phyloP scores from a whole-genome alignment of 2,888 invertebrate species.

The Campoplex capitator region DNA sequence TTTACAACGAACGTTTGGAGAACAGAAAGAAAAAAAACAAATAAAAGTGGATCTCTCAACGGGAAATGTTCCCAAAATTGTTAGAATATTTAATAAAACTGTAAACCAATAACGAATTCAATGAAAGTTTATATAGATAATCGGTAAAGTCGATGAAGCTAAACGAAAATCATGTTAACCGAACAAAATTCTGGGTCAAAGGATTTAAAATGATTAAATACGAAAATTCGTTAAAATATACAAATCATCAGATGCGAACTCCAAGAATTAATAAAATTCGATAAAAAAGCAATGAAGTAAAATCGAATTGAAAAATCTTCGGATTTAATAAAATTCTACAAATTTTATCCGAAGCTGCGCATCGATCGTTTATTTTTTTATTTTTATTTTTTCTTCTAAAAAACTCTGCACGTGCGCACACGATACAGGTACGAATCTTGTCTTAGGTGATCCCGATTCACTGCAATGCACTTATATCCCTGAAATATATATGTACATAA shows the following conservation, averaged over 20 bases:
- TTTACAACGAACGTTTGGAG: background rate
- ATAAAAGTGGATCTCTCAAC: background rate
- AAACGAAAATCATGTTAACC: too few species aligned
- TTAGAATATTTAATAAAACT: background rate
- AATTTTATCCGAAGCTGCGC: background rate
- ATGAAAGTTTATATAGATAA: background rate
- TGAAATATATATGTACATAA: background rate
- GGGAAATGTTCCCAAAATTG: background rate
- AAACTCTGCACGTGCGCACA: background rate
- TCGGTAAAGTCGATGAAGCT: background rate
- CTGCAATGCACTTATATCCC: background rate
- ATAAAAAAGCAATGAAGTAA: background rate
- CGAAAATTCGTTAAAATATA: too few species aligned
- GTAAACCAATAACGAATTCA: background rate
- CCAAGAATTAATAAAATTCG: background rate
- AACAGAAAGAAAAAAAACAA: background rate
- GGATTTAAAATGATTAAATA: too few species aligned
- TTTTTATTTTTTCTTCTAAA: background rate
- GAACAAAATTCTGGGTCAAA: too few species aligned
- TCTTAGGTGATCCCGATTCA: constrained; percentile 7
- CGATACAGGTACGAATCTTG: background rate
- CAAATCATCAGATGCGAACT: too few species aligned
- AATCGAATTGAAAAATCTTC: background rate
- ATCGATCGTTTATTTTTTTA: background rate
- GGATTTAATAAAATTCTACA: background rate